phyloP scores from a whole-genome alignment of 2,888 invertebrate genomes.

The Anoplius nigerrimus region DNA sequence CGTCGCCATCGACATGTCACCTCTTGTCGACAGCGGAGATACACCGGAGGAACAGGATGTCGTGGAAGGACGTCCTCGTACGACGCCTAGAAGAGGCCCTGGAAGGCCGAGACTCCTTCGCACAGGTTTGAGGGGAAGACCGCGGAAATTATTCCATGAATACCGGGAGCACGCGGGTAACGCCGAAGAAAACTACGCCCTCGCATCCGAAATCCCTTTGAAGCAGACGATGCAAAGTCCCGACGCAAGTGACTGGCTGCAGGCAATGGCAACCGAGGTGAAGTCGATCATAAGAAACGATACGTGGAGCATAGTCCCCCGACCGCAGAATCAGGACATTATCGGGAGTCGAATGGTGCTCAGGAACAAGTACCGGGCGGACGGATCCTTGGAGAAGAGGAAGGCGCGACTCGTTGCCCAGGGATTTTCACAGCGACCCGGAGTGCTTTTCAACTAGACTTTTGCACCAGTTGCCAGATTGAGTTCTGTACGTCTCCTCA shows the following conservation, averaged over 20 bases:
- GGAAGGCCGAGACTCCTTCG: neutral
- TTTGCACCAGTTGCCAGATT: conserved; percentile 6
- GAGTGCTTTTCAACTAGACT: neutral
- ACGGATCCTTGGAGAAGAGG: neutral
- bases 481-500: neutral
- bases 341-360: neutral
- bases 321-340: no score
- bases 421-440: neutral
- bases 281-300: neutral
- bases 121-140: neutral
- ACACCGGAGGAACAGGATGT: no score
- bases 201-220: neutral
- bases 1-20: no score
- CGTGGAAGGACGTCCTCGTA: no score
- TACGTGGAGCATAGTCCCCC: neutral
- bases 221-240: neutral
- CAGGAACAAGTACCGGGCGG: neutral
- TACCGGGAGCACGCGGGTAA: neutral
- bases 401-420: neutral
- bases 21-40: no score
- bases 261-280: neutral
- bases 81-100: neutral
- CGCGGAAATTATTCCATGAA: neutral
- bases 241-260: neutral
- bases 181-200: neutral